Percentiles rank a stretch among this genome's conserved stretches.
Conservation (phyloP, 2,888 invertebrate genomes). For the Aleiodes testaceus region DNA sequence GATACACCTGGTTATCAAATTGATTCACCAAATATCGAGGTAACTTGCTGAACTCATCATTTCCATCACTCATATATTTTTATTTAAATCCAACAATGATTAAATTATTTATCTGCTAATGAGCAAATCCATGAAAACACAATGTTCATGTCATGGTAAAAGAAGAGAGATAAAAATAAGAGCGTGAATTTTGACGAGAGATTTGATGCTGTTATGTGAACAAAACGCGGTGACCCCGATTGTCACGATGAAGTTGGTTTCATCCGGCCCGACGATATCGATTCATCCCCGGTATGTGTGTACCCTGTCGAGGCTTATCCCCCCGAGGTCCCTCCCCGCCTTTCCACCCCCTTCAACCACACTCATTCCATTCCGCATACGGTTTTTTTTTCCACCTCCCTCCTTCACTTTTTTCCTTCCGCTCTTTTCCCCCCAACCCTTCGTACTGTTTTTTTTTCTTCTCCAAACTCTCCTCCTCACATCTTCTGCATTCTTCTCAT, state of each 20-base stretch:
- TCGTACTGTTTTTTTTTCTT: background rate
- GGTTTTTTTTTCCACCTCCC: slow-evolving; percentile 13
- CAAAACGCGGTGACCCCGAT: slow-evolving; percentile 37
- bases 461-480: slow-evolving; percentile 1
- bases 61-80: background rate
- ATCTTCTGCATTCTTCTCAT: slow-evolving; percentile 3
- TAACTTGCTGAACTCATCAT: slow-evolving; percentile 2
- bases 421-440: background rate
- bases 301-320: slow-evolving; percentile 35
- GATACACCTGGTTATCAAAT: slow-evolving; percentile 22
- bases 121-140: background rate
- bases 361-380: slow-evolving; percentile 25
- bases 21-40: slow-evolving; percentile 7
- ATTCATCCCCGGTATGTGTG: slow-evolving; percentile 39
- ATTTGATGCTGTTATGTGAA: slow-evolving; percentile 14
- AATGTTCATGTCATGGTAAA: too few species aligned
- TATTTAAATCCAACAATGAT: background rate
- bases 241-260: slow-evolving; percentile 36
- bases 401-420: slow-evolving; percentile 24
- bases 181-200: slow-evolving; percentile 38
- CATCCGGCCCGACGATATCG: slow-evolving; percentile 39
- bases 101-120: background rate
- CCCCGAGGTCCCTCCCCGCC: slow-evolving; percentile 16
- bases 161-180: slow-evolving; percentile 26
- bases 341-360: background rate